These are phyloP conservation scores for Noctilio leporinus DNA, from an alignment of 2,113 vertebrate species.

Conservation along the genomic window DNA sequence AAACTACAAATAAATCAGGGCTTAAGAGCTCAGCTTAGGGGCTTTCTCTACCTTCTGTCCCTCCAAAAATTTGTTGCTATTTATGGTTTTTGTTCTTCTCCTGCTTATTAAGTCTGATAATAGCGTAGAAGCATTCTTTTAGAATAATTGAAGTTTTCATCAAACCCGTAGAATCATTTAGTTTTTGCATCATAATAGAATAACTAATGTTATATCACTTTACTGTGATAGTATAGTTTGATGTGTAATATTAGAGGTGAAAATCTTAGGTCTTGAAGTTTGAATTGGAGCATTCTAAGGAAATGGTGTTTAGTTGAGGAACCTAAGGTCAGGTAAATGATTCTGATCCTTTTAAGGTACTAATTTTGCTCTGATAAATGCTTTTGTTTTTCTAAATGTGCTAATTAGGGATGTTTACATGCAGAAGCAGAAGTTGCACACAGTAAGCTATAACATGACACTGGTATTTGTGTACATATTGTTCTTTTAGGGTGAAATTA, in stretches of 20 bases:
- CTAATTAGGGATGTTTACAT: neutral
- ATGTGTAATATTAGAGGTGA: slow-evolving; percentile 10
- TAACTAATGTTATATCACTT: neutral
- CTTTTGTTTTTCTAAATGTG: neutral
- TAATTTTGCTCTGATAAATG: neutral
- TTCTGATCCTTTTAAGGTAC: neutral
- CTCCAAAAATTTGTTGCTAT: neutral
- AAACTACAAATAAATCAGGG: neutral
- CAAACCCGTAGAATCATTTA: neutral
- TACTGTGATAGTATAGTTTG: neutral
- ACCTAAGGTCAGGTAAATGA: neutral
- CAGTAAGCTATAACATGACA: neutral
- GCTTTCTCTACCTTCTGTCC: neutral
- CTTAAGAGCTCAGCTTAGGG: neutral
- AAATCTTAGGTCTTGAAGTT: neutral
- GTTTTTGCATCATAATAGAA: neutral
- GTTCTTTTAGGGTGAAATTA: slow-evolving; percentile 1
- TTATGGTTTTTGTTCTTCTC: neutral
- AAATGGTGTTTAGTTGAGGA: neutral
- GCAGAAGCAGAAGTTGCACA: neutral
- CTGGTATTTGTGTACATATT: neutral
- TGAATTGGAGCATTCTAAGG: neutral
- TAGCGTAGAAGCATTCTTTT: neutral
- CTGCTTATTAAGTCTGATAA: neutral
- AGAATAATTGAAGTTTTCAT: neutral